Evolutionary conservation across 2,113 vertebrate species (phyloP).

Genomic region (Albula goreensis): DNA sequence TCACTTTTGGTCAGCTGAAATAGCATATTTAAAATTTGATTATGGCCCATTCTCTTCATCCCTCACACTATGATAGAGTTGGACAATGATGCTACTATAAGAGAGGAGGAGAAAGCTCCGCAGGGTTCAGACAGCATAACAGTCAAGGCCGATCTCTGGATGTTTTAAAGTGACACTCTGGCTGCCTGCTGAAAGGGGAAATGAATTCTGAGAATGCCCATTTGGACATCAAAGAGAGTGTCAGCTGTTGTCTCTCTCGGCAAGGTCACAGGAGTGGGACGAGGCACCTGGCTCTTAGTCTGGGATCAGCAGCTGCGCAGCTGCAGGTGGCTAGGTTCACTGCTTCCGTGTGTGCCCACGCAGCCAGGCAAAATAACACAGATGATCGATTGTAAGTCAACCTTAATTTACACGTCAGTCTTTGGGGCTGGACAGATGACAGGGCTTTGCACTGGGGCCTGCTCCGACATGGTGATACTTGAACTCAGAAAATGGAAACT

Average conservation of each 20-base stretch:
- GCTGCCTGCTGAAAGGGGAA: neutral
- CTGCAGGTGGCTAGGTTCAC: slow-evolving; percentile 13
- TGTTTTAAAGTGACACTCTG: slow-evolving; percentile 48
- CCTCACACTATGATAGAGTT: neutral
- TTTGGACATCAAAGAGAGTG: slow-evolving; percentile 44
- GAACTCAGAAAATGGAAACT: slow-evolving; percentile 41
- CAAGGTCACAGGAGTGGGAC: slow-evolving; percentile 22
- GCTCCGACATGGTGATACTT: slow-evolving; percentile 21
- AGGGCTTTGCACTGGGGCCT: neutral
- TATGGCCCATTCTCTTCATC: neutral
- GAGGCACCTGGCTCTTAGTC: slow-evolving; percentile 7
- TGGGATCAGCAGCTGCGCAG: slow-evolving; percentile 35
- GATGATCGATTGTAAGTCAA: slow-evolving; percentile 36
- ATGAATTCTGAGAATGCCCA: slow-evolving; percentile 3
- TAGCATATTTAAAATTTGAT: neutral
- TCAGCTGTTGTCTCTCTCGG: slow-evolving; percentile 14
- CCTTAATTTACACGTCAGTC: slow-evolving; percentile 35
- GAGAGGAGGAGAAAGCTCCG: neutral
- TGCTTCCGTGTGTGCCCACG: slow-evolving; percentile 18
- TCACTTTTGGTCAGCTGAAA: no score
- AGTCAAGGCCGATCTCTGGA: slow-evolving; percentile 10
- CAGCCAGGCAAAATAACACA: slow-evolving; percentile 23
- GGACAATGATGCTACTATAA: neutral
- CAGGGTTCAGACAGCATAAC: neutral
- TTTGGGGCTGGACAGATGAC: slow-evolving; percentile 17